Base-by-base conservation (phyloP, 1,140 invertebrate genomes). In the Magallana gigas region DNA sequence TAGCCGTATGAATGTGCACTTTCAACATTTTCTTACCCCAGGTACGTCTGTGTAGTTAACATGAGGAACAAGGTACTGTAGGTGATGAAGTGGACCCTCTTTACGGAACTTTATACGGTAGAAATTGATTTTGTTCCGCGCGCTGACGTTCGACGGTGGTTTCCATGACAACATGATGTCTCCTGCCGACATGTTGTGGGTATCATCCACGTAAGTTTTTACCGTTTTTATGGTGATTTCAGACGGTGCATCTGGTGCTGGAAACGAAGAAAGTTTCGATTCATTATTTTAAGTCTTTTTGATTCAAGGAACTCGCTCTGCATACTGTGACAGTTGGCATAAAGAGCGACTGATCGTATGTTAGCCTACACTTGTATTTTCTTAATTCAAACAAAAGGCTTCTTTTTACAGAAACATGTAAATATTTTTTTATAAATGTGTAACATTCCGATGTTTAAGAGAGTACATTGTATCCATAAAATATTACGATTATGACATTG, bases 101-200 rank as follows among this genome's bases (percentile, higher is more conserved):
- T 86, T 86, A 0, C 57, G 57, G 62, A 64, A 86, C 4, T 86
- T 18, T 16, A 86, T 12, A 8, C 68, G 56, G 18, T 86, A 86
- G 6, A 58, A 16, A 2, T 23, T 4, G 16, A 86, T 71, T 80
- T 59, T 80, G 71, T 86, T 86, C 14, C 59, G 29, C 1, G 29
- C n/a, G n/a, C 71, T 76, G 14, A 23, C 68, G 23, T 86, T 48
- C 18, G 64, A 56, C 7, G 85, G 85, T 3, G 85, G 57, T 8
- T 80, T 76, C 85, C 85, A 86, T 6, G 36, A 23, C 9, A 86
- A 14, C 68, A 57, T 29, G 14, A 76, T 86, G 57, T 86, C 57
- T 36, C 85, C 85, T 7, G 57, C 68, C 12, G 68, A 29, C 68
- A 76, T 76, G 7, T 76, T 36, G 23, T 76, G 23, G 9, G 36